A percentile compares a stretch with the other conserved stretches of the same genome.
Evolutionary conservation across 2,797 vertebrate genomes (phyloP).

Genomic region (Antennarius maculatus): DNA sequence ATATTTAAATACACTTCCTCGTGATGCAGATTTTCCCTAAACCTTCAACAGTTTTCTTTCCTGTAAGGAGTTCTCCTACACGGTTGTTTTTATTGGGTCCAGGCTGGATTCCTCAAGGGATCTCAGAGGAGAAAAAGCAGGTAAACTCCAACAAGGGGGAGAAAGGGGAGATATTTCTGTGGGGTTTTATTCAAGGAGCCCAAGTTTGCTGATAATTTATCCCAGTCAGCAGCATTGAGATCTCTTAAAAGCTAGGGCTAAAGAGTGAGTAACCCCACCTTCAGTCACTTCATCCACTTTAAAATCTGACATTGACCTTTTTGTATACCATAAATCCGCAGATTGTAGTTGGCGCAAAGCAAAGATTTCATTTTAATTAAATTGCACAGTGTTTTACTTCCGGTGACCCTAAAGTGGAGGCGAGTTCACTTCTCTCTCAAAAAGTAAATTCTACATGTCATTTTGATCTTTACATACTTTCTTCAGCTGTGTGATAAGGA

Average conservation of each 20-base stretch:
- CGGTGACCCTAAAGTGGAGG: slow-evolving; percentile 1
- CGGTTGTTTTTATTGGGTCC: slow-evolving; percentile 7
- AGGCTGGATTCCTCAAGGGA: slow-evolving; percentile 33
- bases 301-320: slow-evolving; percentile 14
- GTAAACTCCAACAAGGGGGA: slow-evolving; percentile 19
- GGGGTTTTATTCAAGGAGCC: slow-evolving; percentile 51
- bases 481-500: not conserved
- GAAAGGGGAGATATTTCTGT: slow-evolving; percentile 37
- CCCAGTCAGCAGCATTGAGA: slow-evolving; percentile 30
- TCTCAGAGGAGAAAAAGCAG: slow-evolving; percentile 36
- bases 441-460: not conserved
- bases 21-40: not conserved
- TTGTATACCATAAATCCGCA: not conserved
- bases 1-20: not conserved
- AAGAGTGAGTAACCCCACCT: slow-evolving; percentile 24
- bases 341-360: not conserved
- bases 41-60: slow-evolving; percentile 1
- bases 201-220: slow-evolving; percentile 38
- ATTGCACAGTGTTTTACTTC: not conserved
- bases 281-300: slow-evolving; percentile 23
- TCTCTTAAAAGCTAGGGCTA: slow-evolving; percentile 10
- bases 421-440: not conserved
- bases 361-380: not conserved
- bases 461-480: not conserved
- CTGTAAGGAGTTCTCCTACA: slow-evolving; percentile 1